These are phyloP conservation scores for Allacma fusca DNA, from an alignment of 2,888 invertebrate genomes.

Conservation along the genomic window DNA sequence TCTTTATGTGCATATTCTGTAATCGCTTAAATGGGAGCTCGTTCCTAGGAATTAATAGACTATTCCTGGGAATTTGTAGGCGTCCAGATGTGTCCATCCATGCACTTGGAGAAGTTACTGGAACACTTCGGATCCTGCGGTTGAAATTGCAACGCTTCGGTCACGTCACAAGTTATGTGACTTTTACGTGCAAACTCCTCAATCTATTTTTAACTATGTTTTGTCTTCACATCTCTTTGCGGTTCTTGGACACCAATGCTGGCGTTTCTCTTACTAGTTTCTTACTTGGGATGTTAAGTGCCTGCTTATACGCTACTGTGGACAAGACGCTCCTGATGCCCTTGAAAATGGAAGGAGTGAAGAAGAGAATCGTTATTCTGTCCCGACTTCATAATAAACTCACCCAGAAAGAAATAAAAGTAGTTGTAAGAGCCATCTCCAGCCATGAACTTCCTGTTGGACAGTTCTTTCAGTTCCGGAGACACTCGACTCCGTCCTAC, in stretches of 20 bases:
- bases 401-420: not conserved
- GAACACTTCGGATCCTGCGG: not conserved
- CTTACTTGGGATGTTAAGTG: not conserved
- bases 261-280: not conserved
- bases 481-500: not conserved
- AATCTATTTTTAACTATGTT: not conserved
- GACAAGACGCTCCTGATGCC: not conserved
- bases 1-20: too few species aligned
- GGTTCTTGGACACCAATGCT: not conserved
- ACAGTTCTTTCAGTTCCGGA: not conserved
- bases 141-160: not conserved
- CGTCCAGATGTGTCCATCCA: not conserved
- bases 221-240: not conserved
- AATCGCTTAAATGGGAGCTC: too few species aligned
- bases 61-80: too few species aligned
- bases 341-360: not conserved
- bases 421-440: not conserved
- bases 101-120: not conserved
- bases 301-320: not conserved
- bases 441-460: not conserved
- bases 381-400: not conserved
- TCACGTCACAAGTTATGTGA: constrained; percentile 5
- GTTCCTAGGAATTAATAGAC: too few species aligned
- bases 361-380: not conserved
- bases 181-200: not conserved